Percentiles rank a stretch among this genome's conserved stretches.
Evolutionary conservation across 2,113 vertebrate genomes (phyloP).

Genomic region (Podilymbus podiceps): DNA sequence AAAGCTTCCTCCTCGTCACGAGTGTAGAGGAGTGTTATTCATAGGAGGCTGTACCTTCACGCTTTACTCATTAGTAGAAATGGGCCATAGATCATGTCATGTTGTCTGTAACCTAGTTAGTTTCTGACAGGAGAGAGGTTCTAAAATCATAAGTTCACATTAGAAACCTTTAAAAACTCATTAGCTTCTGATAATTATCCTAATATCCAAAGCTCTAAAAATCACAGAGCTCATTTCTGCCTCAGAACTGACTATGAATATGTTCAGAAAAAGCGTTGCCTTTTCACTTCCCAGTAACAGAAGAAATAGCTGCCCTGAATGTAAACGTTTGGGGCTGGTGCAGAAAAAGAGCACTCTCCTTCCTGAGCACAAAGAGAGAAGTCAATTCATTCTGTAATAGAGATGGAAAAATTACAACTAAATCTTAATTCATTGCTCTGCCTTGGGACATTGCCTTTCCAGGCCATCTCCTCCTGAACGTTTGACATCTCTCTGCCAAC

Average conservation of each 20-base stretch:
- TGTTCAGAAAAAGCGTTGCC: constrained; percentile 38
- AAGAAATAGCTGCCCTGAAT: constrained; percentile 26
- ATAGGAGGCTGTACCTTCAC: constrained; percentile 28
- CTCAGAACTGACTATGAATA: constrained; percentile 42
- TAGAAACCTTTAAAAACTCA: constrained; percentile 77
- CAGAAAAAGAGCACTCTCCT: constrained; percentile 8
- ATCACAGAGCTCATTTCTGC: constrained; percentile 66
- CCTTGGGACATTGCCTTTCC: constrained; percentile 16
- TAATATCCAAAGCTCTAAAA: constrained; percentile 73
- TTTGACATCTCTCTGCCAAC: constrained; percentile 42
- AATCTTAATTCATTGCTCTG: constrained; percentile 27
- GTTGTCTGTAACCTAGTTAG: constrained; percentile 72
- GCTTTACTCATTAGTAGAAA: constrained; percentile 70
- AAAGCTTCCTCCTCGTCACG: neutral
- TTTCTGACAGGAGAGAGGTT: constrained; percentile 61
- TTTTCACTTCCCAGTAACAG: constrained; percentile 44
- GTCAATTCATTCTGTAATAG: constrained; percentile 24
- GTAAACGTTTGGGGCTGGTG: neutral
- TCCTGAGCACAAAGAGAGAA: neutral
- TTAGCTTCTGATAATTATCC: constrained; percentile 75
- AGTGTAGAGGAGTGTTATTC: constrained; percentile 30
- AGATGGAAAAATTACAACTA: constrained; percentile 24
- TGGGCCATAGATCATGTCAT: constrained; percentile 69
- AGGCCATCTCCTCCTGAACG: constrained; percentile 31
- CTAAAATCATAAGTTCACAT: constrained; percentile 70